These are phyloP conservation scores for Apamea crenata DNA, from an alignment of 2,888 invertebrate genomes.

Conservation along the genomic window DNA sequence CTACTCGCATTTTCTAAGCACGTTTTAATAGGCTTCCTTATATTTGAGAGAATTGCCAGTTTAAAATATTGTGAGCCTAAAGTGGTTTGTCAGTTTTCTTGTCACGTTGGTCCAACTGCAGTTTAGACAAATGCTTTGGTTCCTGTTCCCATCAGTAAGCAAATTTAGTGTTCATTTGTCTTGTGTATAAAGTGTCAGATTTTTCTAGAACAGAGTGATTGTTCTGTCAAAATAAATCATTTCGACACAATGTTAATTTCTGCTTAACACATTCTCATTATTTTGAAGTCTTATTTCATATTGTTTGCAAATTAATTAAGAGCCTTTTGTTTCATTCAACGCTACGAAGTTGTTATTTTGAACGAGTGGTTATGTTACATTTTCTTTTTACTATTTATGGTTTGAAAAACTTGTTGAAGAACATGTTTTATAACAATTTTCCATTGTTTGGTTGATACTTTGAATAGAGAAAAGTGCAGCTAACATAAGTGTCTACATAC, in stretches of 20 bases:
- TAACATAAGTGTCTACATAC: not conserved
- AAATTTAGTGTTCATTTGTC: slow-evolving; percentile 20
- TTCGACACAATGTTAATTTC: slow-evolving; percentile 36
- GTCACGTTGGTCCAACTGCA: slow-evolving; percentile 48
- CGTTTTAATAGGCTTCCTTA: slow-evolving; percentile 66
- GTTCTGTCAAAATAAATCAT: slow-evolving; percentile 26
- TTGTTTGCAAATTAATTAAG: slow-evolving; percentile 55
- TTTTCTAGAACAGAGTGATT: slow-evolving; percentile 30
- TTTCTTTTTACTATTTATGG: not conserved
- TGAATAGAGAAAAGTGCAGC: not conserved
- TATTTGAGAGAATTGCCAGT: slow-evolving; percentile 54
- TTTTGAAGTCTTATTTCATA: slow-evolving; percentile 35
- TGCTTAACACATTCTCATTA: slow-evolving; percentile 39
- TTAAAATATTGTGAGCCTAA: slow-evolving; percentile 23
- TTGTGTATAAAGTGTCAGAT: not conserved
- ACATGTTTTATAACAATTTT: not conserved
- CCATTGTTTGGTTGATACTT: not conserved
- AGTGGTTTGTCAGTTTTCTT: slow-evolving; percentile 24
- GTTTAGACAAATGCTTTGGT: slow-evolving; percentile 41
- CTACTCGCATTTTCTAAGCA: slow-evolving; percentile 63
- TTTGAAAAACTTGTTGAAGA: slow-evolving; percentile 19
- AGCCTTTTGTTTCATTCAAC: slow-evolving; percentile 20
- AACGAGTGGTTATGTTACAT: slow-evolving; percentile 14
- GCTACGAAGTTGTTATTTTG: not conserved
- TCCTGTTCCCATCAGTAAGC: slow-evolving; percentile 41